phyloP scores from a whole-genome alignment of 2,113 vertebrate species.

The Grammomys surdaster region DNA sequence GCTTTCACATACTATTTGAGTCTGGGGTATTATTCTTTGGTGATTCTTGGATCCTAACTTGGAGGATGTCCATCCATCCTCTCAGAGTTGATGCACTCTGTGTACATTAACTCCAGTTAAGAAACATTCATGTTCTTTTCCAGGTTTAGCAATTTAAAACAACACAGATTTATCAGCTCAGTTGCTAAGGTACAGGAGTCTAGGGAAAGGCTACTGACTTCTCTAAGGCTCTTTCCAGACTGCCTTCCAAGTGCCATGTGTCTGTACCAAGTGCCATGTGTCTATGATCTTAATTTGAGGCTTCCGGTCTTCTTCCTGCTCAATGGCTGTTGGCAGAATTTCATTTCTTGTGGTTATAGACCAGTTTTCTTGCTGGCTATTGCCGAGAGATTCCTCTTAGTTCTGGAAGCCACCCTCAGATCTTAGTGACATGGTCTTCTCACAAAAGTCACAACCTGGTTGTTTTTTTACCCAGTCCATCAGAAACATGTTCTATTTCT shows the following conservation, averaged over 20 bases:
- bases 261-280: background rate
- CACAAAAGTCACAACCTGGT: background rate
- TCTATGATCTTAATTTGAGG: background rate
- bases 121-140: background rate
- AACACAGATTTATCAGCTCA: background rate
- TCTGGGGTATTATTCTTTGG: no score
- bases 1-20: no score
- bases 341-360: background rate
- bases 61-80: background rate
- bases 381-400: background rate
- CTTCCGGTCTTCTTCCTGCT: background rate
- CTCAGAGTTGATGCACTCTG: background rate
- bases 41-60: background rate
- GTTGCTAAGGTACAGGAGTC: background rate
- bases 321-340: background rate
- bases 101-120: background rate
- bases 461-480: background rate
- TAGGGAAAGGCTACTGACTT: background rate
- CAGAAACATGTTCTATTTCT: background rate
- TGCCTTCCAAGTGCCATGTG: background rate
- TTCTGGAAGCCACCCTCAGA: background rate
- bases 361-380: background rate
- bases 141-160: conserved; percentile 18
- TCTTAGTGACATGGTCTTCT: background rate
- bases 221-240: background rate